Conservation (phyloP, 37 sponge, comb jelly and placozoan species). For the Beroe ovata region DNA sequence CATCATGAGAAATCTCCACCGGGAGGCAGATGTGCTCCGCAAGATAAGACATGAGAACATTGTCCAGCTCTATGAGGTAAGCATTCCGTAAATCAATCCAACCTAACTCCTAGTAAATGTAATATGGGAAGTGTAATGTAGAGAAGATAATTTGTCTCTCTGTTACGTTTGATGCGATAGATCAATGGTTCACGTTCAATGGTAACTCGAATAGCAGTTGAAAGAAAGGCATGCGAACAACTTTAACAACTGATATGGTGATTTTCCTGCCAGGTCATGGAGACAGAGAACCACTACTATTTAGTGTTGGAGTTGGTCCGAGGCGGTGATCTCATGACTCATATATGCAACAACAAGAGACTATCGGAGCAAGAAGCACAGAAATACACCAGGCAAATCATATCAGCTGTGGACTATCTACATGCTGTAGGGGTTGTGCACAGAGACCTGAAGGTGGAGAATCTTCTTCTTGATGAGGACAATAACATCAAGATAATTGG, state of each 20-base stretch:
- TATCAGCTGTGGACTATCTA: constrained; percentile 93
- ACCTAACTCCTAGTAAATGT: too few relatives aligned
- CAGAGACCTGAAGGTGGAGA: constrained; percentile 97
- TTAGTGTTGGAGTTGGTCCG: constrained; percentile 82
- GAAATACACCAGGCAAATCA: constrained; percentile 91
- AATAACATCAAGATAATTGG: constrained; percentile 89
- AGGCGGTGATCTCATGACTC: constrained; percentile 94
- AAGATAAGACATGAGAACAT: constrained; percentile 86
- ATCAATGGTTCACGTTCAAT: too few relatives aligned
- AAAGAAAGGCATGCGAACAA: too few relatives aligned
- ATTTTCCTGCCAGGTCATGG: constrained; percentile 72
- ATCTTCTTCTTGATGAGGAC: constrained; percentile 82
- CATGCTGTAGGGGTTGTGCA: constrained; percentile 87
- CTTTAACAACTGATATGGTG: too few relatives aligned
- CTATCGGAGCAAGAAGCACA: constrained; percentile 80
- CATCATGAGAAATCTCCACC: constrained; percentile 80
- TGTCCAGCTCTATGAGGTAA: constrained; percentile 81
- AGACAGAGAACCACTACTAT: constrained; percentile 96
- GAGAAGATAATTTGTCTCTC: too few relatives aligned
- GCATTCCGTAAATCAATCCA: too few relatives aligned
- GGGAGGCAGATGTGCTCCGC: constrained; percentile 90
- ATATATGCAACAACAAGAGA: constrained; percentile 78
- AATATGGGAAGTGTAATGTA: too few relatives aligned
- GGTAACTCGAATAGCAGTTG: too few relatives aligned
- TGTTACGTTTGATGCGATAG: too few relatives aligned